These are phyloP conservation scores for Ceyx margarethae DNA, from an alignment of 2,113 vertebrate species.

Conservation along the genomic window DNA sequence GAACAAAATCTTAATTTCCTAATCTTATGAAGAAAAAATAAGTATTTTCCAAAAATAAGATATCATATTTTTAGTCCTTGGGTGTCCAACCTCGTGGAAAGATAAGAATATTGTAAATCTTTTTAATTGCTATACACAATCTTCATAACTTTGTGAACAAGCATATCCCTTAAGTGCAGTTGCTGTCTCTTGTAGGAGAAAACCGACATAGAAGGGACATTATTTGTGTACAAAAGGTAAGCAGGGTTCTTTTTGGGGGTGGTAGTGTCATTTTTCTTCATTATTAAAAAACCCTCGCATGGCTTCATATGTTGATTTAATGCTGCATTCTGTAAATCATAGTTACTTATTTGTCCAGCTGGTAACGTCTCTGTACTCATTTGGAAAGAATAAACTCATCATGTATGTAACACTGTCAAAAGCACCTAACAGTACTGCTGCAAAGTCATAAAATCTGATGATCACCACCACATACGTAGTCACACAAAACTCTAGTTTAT, in stretches of 20 bases:
- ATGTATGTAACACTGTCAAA: neutral
- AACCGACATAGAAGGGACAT: constrained; percentile 94
- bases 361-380: neutral
- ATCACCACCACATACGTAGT: rapidly evolving
- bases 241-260: neutral
- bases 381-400: neutral
- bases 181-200: constrained; percentile 85
- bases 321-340: neutral
- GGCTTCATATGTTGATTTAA: neutral
- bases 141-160: neutral
- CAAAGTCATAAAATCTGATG: neutral
- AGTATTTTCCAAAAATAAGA: neutral
- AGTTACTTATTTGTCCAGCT: neutral
- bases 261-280: neutral
- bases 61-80: neutral
- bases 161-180: neutral
- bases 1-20: neutral
- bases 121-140: neutral
- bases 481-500: neutral
- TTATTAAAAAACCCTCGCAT: neutral
- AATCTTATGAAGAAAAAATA: neutral
- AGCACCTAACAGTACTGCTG: neutral
- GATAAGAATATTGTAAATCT: neutral
- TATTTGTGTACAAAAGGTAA: constrained; percentile 97
- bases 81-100: neutral